Base-by-base conservation (phyloP, 1,140 invertebrate species). In the Araneus ventricosus region DNA sequence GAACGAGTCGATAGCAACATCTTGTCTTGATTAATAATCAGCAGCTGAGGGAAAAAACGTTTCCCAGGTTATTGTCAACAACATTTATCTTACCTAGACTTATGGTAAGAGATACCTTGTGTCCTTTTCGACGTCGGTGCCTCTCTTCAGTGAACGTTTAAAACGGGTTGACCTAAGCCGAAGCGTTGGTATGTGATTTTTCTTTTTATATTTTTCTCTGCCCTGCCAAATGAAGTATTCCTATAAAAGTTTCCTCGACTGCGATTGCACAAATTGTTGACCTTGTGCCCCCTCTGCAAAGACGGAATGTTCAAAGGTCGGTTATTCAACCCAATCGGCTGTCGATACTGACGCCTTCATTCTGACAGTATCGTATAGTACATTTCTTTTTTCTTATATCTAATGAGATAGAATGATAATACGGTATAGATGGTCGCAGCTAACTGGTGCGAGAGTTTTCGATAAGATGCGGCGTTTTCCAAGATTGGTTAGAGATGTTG, bases 241-340 rank as follows among this genome's bases (percentile, higher is more conserved):
- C 80, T 82, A 82, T 82, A 87, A 87, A 87, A 87, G 57, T 87
- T 87, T 61, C 59, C 63, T 75, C 87, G 1, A 75, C 37, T 41
- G 52, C 37, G 67, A 34, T 59, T 90, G 39, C 75, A 84, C 22
- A 92, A 92, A 92, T 45, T 41, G 59, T 34, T 92, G 90, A 92
- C 90, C 90, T 92, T 92, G 90, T 70, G 82, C 39, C 22, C 88
- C 59, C 45, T 88, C 34, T 63, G 4, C 39, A 39, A 52, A 61
- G 52, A 52, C 57, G 90, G 37, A 59, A 80, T 57, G 27, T 24
- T 30, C 80, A 91, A 91, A 91, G 90, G 90, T 92, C 90, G 90
- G 90, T 86, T 92, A 63, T 92, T 92, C 90, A 92, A 92, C 90
- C 37, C 90, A 67, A 70, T 57, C 70, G 27, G n/a, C n/a, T 52